Base-by-base conservation (phyloP, 2,113 vertebrate species). In the Ictalurus punctatus region DNA sequence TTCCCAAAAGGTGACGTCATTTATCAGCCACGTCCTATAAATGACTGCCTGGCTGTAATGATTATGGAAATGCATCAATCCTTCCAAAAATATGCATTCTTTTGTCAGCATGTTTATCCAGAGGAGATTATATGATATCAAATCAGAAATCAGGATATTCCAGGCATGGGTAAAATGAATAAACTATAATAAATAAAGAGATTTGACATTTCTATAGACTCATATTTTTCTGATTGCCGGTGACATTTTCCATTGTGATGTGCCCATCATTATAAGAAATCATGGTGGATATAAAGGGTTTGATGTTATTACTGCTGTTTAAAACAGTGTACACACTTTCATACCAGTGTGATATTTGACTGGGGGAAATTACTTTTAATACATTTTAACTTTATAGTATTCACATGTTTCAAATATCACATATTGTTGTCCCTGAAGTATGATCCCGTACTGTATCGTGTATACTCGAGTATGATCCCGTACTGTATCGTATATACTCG, bases 21-120 rank as follows among this genome's bases (percentile, higher is more conserved):
- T 88, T 83, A 88, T 85, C 87, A 88, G 54, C 23, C 30, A 56
- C 27, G 58, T 83, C 34, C 85, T 80, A 91, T 89, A 90, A 91
- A 92, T 91, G 83, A 85, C 34, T 34, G 87, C 56, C 58, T 82
- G 81, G 67, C 85, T 37, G 74, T 87, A 58, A 87, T 74, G 44
- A 85, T 89, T 90, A 48, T 59, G 82, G 34, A 69, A 74, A 16
- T 78, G 4, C 79, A 85, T 86, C n/a, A 58, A 82, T 30, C 52
- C n/a, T 80, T n/a, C 27, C 40, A 86, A 76, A 88, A 87, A 87
- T 87, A 79, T 82, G 54, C 87, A 74, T 86, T 7, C 54, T 65
- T 80, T 87, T 59, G 69, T 84, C 85, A 56, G 71, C 52, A 82
- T 30, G 78, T 34, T 40, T 86, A 82, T 14, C 19, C 19, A 83